Evolutionary conservation across 2,113 vertebrate genomes (phyloP).

Genomic region (Clupea harengus): DNA sequence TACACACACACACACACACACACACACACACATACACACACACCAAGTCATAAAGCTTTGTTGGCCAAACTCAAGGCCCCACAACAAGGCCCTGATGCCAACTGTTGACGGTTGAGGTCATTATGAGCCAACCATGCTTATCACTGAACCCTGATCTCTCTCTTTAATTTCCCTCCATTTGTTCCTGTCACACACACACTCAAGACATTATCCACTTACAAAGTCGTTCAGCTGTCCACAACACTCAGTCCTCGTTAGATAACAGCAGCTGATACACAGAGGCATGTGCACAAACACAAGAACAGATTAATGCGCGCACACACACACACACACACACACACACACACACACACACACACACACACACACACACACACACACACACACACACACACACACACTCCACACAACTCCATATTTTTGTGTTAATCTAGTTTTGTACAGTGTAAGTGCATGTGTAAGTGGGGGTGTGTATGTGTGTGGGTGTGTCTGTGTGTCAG

Average conservation of each 20-base stretch:
- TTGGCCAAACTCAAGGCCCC: neutral
- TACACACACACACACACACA: neutral
- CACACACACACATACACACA: neutral
- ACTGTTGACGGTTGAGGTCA: neutral
- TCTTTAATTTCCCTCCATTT: too few species aligned
- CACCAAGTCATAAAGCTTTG: neutral
- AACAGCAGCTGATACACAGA: too few species aligned
- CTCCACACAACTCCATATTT: neutral
- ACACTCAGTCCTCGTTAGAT: neutral
- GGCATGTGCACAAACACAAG: too few species aligned
- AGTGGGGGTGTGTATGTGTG: neutral
- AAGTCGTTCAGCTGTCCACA: neutral
- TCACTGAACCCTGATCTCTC: neutral
- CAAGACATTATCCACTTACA: neutral
- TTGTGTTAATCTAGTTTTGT: neutral
- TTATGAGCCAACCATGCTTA: neutral
- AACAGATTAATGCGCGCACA: too few species aligned
- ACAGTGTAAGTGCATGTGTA: neutral
- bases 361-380: neutral
- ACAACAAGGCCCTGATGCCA: neutral
- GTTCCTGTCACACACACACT: neutral
- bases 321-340: too few species aligned
- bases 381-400: neutral
- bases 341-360: neutral
- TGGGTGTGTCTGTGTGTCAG: constrained; percentile 12